These are phyloP conservation scores for Megalops atlanticus DNA, from an alignment of 2,113 vertebrate genomes.

Conservation along the genomic window DNA sequence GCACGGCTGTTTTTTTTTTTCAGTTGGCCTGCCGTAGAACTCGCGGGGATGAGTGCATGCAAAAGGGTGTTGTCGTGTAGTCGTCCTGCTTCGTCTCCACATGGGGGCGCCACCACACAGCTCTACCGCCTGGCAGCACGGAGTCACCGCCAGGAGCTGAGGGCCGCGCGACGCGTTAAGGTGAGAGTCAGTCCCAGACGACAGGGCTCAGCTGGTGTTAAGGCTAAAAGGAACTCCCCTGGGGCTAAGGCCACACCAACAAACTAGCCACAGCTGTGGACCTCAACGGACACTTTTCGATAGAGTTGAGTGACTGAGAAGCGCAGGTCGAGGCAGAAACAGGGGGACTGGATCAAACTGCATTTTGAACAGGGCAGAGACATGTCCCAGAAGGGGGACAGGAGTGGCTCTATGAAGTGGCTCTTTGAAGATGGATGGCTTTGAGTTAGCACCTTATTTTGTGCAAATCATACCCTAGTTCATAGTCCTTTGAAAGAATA, in stretches of 20 bases:
- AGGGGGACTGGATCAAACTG: background rate
- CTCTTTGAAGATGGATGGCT: constrained; percentile 70
- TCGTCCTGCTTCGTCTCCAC: background rate
- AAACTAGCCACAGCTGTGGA: background rate
- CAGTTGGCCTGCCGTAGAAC: constrained; percentile 7
- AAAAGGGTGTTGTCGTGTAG: background rate
- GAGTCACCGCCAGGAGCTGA: background rate
- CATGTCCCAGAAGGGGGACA: constrained; percentile 40
- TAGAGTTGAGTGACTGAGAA: background rate
- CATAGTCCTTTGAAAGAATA: constrained; percentile 78
- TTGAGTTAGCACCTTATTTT: constrained; percentile 82
- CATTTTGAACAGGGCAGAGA: background rate
- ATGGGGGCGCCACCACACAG: background rate
- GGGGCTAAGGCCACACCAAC: background rate
- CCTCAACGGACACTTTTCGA: too few species aligned
- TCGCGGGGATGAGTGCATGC: background rate
- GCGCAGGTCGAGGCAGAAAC: background rate
- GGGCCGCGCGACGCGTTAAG: background rate
- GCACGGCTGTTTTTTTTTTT: too few species aligned
- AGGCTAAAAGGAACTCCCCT: background rate
- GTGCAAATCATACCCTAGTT: constrained; percentile 80
- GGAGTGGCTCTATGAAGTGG: constrained; percentile 57
- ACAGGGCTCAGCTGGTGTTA: background rate
- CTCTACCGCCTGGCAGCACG: background rate
- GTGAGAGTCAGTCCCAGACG: background rate